Percentiles rank a stretch among this genome's conserved stretches.
Conservation (phyloP, 1,140 invertebrate genomes). For the Lucilia sericata region DNA sequence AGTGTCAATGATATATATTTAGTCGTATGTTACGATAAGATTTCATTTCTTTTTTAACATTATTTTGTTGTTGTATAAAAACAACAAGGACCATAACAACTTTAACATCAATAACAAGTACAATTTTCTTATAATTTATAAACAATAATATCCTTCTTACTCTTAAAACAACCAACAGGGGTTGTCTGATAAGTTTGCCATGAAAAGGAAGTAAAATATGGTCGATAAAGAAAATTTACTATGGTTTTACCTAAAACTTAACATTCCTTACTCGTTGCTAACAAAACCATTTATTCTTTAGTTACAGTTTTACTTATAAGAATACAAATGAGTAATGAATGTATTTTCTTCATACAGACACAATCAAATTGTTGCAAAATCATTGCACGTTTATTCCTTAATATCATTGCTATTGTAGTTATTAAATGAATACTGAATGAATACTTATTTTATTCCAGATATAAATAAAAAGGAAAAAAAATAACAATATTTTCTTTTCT, state of each 20-base stretch:
- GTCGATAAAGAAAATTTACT: no score
- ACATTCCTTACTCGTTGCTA: no score
- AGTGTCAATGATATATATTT: conserved; percentile 66
- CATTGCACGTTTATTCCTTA: conserved; percentile 10
- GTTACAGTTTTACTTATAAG: background rate
- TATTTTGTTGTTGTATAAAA: background rate
- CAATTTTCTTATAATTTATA: conserved; percentile 17
- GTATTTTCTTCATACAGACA: background rate
- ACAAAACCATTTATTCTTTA: background rate
- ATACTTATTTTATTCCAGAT: background rate
- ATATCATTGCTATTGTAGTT: conserved; percentile 7
- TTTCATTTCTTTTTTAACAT: background rate
- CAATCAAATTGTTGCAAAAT: conserved; percentile 17
- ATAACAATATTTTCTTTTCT: background rate
- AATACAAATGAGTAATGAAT: background rate
- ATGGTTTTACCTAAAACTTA: no score
- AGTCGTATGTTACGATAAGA: background rate
- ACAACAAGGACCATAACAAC: background rate
- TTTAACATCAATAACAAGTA: conserved; percentile 1
- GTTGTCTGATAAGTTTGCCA: background rate
- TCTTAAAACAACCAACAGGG: background rate
- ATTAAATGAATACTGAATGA: background rate
- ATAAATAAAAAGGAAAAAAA: background rate
- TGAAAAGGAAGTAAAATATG: background rate
- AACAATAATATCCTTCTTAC: background rate